Percentiles rank a stretch among this genome's conserved stretches.
phyloP scores from a whole-genome alignment of 2,888 invertebrate species.

The Argyra leucocephala region DNA sequence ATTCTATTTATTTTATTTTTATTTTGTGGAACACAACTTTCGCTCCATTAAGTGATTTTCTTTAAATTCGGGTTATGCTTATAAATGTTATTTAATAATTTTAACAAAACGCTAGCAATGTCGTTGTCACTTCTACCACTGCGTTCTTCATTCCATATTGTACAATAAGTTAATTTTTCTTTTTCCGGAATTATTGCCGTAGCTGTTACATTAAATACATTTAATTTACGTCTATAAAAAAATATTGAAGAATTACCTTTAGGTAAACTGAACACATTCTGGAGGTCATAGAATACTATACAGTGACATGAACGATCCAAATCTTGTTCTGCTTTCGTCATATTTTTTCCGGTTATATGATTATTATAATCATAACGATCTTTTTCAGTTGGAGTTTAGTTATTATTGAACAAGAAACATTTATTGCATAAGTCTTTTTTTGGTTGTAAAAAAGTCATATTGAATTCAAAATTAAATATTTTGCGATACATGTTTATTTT shows the following conservation, averaged over 20 bases:
- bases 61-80: not conserved
- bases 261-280: not conserved
- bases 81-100: not conserved
- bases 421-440: too few relatives aligned
- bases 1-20: slow-evolving; percentile 11
- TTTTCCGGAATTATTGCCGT: slow-evolving; percentile 9
- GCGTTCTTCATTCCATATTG: slow-evolving; percentile 12
- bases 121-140: not conserved
- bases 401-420: too few relatives aligned
- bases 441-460: too few relatives aligned
- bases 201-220: slow-evolving; percentile 9
- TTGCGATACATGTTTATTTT: too few relatives aligned
- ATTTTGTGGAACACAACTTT: slow-evolving; percentile 12
- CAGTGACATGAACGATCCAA: too few relatives aligned
- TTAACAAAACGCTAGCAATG: slow-evolving; percentile 3
- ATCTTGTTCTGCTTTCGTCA: too few relatives aligned
- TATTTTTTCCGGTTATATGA: too few relatives aligned
- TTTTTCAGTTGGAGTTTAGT: too few relatives aligned
- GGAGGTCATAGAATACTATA: not conserved
- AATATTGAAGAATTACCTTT: slow-evolving; percentile 10
- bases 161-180: slow-evolving; percentile 13
- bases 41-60: slow-evolving; percentile 5
- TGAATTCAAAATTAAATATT: too few relatives aligned
- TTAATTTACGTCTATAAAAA: slow-evolving; percentile 8
- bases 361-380: too few relatives aligned